These are phyloP conservation scores for Madoqua kirkii DNA, from an alignment of 2,113 vertebrate genomes.

Conservation along the genomic window DNA sequence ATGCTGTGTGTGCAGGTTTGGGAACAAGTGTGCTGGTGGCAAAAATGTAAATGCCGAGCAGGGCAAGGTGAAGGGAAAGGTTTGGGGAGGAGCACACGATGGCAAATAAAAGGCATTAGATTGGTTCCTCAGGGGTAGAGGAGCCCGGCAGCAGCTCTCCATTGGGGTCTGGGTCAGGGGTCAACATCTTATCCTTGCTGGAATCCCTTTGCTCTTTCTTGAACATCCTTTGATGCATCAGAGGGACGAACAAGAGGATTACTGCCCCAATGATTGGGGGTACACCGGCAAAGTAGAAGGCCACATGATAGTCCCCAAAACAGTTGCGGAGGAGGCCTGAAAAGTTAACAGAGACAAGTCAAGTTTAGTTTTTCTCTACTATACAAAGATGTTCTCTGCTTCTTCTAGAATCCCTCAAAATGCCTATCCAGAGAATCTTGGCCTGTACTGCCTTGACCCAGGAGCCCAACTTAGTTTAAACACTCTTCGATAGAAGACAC, in stretches of 20 bases:
- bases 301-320: slow-evolving; percentile 89
- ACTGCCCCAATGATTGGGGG: slow-evolving; percentile 92
- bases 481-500: not conserved
- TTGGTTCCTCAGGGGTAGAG: slow-evolving; percentile 88
- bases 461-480: not conserved
- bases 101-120: slow-evolving; percentile 76
- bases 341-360: not conserved
- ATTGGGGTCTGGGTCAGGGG: slow-evolving; percentile 83
- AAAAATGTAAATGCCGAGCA: slow-evolving; percentile 68
- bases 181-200: slow-evolving; percentile 90
- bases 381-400: not conserved
- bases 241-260: slow-evolving; percentile 92
- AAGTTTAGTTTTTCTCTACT: not conserved
- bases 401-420: not conserved
- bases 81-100: not conserved
- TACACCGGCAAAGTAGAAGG: slow-evolving; percentile 95
- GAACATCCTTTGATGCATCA: slow-evolving; percentile 86
- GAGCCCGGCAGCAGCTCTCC: slow-evolving; percentile 94
- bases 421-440: not conserved
- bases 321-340: slow-evolving; percentile 90
- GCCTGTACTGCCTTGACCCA: not conserved
- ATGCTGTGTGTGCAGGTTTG: slow-evolving; percentile 55
- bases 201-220: slow-evolving; percentile 83
- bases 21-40: slow-evolving; percentile 68
- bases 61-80: slow-evolving; percentile 50